These are phyloP conservation scores for Sycophaga agraensis DNA, from an alignment of 1,140 invertebrate species.

Conservation along the genomic window DNA sequence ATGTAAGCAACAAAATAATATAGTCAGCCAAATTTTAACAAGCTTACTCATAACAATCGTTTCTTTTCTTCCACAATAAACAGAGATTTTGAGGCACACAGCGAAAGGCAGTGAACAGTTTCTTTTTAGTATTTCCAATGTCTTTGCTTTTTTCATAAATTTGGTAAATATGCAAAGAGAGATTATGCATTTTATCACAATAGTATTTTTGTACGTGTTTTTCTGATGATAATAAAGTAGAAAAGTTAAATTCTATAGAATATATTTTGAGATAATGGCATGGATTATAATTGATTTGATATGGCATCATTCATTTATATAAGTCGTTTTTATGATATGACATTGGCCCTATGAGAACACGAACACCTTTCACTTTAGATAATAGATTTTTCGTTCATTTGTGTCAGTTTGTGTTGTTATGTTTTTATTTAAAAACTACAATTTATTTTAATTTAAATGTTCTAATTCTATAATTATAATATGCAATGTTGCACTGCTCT, in stretches of 20 bases:
- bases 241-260: conserved; percentile 16
- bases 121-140: conserved; percentile 1
- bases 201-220: conserved; percentile 31
- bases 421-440: not conserved
- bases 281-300: conserved; percentile 7
- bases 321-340: conserved; percentile 5
- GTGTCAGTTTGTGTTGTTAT: not conserved
- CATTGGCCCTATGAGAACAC: not conserved
- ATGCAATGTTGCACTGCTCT: no score
- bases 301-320: not conserved
- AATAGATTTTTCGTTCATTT: conserved; percentile 2
- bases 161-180: conserved; percentile 18
- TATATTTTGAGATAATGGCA: conserved; percentile 15
- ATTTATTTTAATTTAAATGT: not conserved
- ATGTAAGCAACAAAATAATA: conserved; percentile 26
- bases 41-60: conserved; percentile 22
- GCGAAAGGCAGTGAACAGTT: conserved; percentile 37
- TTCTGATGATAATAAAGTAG: conserved; percentile 19
- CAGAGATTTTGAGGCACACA: conserved; percentile 38
- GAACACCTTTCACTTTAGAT: not conserved
- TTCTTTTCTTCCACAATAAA: conserved; percentile 21
- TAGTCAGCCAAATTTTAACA: conserved; percentile 21
- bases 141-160: conserved; percentile 11
- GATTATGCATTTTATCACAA: conserved; percentile 32
- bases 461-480: no score